A percentile compares a stretch with the other conserved stretches of the same genome.
These are phyloP conservation scores for Drosophila demipolita DNA, from an alignment of 2,888 invertebrate species.

Conservation along the genomic window DNA sequence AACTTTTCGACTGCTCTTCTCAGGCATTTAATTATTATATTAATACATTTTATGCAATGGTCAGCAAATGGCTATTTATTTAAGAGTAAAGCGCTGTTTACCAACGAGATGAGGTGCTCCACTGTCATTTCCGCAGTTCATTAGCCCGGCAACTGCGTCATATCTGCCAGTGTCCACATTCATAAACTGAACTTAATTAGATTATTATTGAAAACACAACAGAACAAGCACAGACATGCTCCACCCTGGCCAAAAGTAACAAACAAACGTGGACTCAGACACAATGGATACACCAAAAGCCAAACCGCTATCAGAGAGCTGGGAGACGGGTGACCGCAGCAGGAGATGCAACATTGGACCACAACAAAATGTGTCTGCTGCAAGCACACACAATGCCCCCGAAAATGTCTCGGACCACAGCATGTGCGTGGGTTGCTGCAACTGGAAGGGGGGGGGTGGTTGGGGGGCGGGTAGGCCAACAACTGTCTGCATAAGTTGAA, in stretches of 20 bases:
- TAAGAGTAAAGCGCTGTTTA: slow-evolving; percentile 1
- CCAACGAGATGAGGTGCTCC: slow-evolving; percentile 9
- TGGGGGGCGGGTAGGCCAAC: slow-evolving; percentile 28
- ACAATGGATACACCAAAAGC: slow-evolving; percentile 58
- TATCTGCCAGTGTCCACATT: slow-evolving; percentile 29
- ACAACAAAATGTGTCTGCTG: slow-evolving; percentile 76
- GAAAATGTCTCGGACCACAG: slow-evolving; percentile 75
- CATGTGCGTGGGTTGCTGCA: slow-evolving; percentile 29
- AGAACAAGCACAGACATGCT: slow-evolving; percentile 23
- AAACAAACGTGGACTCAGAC: slow-evolving; percentile 56
- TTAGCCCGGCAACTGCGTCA: slow-evolving; percentile 32
- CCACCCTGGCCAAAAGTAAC: slow-evolving; percentile 35
- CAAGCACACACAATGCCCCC: slow-evolving; percentile 60
- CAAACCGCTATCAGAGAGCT: slow-evolving; percentile 44
- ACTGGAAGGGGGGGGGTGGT: background rate
- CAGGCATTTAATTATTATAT: background rate
- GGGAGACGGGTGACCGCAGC: slow-evolving; percentile 42
- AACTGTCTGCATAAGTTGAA: slow-evolving; percentile 78
- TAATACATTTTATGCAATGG: background rate
- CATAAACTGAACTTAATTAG: slow-evolving; percentile 70
- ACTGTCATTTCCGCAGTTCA: slow-evolving; percentile 43
- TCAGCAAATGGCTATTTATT: background rate
- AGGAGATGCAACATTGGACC: slow-evolving; percentile 46
- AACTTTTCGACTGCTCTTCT: background rate
- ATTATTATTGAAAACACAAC: slow-evolving; percentile 71